A percentile compares a stretch with the other conserved stretches of the same genome.
phyloP scores from a whole-genome alignment of 2,113 vertebrate genomes.

The Talpa occidentalis region DNA sequence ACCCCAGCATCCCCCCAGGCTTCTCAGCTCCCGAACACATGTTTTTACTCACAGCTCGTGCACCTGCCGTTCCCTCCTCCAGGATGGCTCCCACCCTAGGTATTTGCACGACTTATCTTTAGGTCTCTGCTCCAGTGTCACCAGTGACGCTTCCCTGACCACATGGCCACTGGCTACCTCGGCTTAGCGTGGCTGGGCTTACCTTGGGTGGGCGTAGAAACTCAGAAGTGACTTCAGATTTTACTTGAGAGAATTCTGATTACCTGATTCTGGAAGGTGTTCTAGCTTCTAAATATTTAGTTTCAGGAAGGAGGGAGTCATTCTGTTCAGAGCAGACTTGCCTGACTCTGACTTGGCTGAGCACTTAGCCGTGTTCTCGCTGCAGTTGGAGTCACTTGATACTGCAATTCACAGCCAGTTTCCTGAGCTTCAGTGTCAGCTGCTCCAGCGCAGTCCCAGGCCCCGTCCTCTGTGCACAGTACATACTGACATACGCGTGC shows the following conservation, averaged over 20 bases:
- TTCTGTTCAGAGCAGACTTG: not conserved
- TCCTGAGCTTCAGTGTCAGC: not conserved
- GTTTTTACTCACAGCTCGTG: not conserved
- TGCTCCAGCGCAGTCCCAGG: not conserved
- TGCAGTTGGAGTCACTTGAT: conserved; percentile 25
- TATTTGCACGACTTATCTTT: not conserved
- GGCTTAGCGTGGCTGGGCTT: not conserved
- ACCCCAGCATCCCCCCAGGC: not conserved
- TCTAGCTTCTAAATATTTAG: not conserved
- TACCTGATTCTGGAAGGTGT: not conserved
- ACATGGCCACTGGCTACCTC: not conserved
- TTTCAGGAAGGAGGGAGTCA: conserved; percentile 10
- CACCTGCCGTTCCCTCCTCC: not conserved
- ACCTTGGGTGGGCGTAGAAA: not conserved
- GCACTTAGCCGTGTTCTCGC: not conserved
- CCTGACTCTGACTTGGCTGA: not conserved
- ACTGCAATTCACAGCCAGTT: not conserved
- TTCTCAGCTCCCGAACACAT: not conserved
- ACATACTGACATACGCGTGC: not conserved
- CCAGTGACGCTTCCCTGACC: not conserved
- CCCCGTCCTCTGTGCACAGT: not conserved
- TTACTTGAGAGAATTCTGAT: not conserved
- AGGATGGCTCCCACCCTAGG: not conserved
- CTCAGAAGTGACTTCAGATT: not conserved
- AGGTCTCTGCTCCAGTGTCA: not conserved